phyloP scores from a whole-genome alignment of 2,888 invertebrate species.

The Leucoma salicis region DNA sequence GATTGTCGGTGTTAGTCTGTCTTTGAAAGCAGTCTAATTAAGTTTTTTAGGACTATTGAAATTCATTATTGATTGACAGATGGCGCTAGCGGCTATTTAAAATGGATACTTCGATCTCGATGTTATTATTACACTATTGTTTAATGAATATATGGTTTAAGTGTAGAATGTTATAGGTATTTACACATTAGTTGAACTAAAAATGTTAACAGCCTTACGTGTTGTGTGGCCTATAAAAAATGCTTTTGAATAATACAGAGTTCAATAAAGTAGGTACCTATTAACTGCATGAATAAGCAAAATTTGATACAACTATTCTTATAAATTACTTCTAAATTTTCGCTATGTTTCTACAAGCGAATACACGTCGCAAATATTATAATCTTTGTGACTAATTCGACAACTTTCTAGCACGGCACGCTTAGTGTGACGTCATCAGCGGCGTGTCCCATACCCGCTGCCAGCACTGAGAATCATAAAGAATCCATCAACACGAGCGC shows the following conservation, averaged over 20 bases:
- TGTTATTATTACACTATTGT: conserved; percentile 47
- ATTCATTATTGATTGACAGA: conserved; percentile 76
- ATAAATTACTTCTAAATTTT: too few species aligned
- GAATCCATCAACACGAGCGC: conserved; percentile 77
- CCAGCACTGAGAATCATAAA: conserved; percentile 62
- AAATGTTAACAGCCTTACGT: conserved; percentile 28
- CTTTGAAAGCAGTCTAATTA: conserved; percentile 79
- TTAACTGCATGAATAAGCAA: too few species aligned
- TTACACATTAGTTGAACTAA: conserved; percentile 23
- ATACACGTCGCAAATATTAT: too few species aligned
- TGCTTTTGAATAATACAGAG: too few species aligned
- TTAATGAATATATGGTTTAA: conserved; percentile 24
- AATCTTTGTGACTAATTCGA: conserved; percentile 55
- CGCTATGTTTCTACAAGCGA: too few species aligned
- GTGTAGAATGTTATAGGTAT: conserved; percentile 18
- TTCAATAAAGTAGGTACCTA: too few species aligned
- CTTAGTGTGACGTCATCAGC: not conserved
- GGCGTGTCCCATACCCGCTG: conserved; percentile 18
- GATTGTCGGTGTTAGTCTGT: conserved; percentile 56
- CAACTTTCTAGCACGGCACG: conserved; percentile 8
- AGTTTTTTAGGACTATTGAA: conserved; percentile 75
- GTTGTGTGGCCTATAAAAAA: conserved; percentile 39
- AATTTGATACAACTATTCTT: too few species aligned
- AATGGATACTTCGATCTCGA: conserved; percentile 64
- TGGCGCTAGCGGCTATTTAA: conserved; percentile 76